Evolutionary conservation across 2,797 vertebrate genomes (phyloP).

Genomic region (Pangasius mekongensis): DNA sequence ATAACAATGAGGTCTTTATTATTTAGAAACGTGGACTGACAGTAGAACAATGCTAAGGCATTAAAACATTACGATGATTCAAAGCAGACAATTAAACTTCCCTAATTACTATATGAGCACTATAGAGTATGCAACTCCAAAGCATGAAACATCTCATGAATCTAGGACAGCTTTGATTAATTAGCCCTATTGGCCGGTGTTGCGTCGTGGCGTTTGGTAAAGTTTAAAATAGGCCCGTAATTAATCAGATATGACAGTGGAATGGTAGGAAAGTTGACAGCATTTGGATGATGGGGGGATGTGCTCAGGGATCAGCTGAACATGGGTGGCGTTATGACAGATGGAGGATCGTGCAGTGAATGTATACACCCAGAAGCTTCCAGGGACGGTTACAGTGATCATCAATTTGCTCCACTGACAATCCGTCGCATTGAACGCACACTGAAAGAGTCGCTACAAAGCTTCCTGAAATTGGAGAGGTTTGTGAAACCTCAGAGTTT

Average conservation of each 20-base stretch:
- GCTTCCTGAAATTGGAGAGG: neutral
- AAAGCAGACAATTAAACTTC: slow-evolving; percentile 30
- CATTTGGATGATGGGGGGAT: slow-evolving; percentile 1
- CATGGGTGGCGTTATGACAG: slow-evolving; percentile 44
- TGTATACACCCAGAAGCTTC: slow-evolving; percentile 39
- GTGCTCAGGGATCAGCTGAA: slow-evolving; percentile 25
- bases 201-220: slow-evolving; percentile 69
- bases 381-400: slow-evolving; percentile 10
- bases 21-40: neutral
- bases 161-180: slow-evolving; percentile 79
- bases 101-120: slow-evolving; percentile 20
- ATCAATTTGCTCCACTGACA: slow-evolving; percentile 53
- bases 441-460: neutral
- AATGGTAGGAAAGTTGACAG: slow-evolving; percentile 45
- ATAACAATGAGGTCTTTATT: slow-evolving; percentile 1
- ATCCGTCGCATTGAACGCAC: slow-evolving; percentile 9
- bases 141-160: slow-evolving; percentile 62
- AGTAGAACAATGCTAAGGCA: neutral
- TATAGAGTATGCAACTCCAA: slow-evolving; percentile 9
- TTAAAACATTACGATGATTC: neutral
- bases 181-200: slow-evolving; percentile 73
- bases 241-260: slow-evolving; percentile 72
- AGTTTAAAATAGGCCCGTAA: slow-evolving; percentile 74
- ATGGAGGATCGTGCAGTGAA: slow-evolving; percentile 40
- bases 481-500: neutral